Conservation (phyloP, 2,113 vertebrate genomes). For the Sardina pilchardus region DNA sequence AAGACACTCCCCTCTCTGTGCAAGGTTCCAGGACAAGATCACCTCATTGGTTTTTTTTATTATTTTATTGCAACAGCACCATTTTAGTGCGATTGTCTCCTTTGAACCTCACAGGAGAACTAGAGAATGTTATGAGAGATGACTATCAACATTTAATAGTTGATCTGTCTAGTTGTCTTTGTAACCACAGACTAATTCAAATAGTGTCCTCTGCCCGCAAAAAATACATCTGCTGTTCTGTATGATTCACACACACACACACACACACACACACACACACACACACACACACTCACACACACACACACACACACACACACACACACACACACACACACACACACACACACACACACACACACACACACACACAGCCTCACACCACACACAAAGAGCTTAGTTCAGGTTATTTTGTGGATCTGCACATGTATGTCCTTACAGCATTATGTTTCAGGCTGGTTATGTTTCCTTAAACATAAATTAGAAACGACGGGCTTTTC, state of each 20-base stretch:
- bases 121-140: no score
- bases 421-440: conserved; percentile 18
- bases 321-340: conserved; percentile 12
- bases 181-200: not conserved
- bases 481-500: conserved; percentile 37
- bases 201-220: not conserved
- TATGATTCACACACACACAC: not conserved
- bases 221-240: not conserved
- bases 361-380: not conserved
- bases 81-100: no score
- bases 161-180: not conserved
- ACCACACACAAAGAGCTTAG: not conserved
- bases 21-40: not conserved
- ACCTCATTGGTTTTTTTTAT: not conserved
- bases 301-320: not conserved
- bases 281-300: no score
- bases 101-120: not conserved
- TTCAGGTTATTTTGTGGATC: not conserved
- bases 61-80: no score
- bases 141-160: no score
- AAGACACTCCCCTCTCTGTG: not conserved
- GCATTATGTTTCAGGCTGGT: conserved; percentile 43
- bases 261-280: no score
- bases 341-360: conserved; percentile 27
- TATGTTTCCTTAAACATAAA: conserved; percentile 52